Evolutionary conservation across 2,797 vertebrate species (phyloP), one percentile per base, ranked within the genome.

Genomic region (Urosaurus nigricauda): DNA sequence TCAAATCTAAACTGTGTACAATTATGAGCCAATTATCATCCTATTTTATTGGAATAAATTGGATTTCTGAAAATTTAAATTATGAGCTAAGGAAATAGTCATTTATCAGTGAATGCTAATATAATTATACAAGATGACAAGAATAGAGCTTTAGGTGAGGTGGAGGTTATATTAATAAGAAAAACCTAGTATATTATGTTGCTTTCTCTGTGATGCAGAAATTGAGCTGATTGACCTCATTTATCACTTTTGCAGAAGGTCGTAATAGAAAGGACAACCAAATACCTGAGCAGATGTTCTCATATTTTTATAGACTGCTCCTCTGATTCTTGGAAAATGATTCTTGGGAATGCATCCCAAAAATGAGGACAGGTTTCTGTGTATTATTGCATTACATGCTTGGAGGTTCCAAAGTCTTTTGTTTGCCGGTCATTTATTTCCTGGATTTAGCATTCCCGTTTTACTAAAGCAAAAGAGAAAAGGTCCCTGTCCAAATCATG

Each of bases 51-150:
- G 51, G 47, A 78, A 37, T 87, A 88, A 88, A 82, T 70, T 81
- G 29, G 32, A 78, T 53, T 90, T 35, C 17, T 29, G 21, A 77
- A 9, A 79, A 65, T 73, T 32, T 81, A 84, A 84, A 83, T 83
- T 35, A 43, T 75, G 89, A 60, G 11, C 0, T 68, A 83, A 87
- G 75, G 68, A 0, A 0, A 2, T 37, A 80, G 37, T 79, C 12
- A 37, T 91, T 92, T 88, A 4, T 90, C 83, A 2, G 21, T 43
- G n/a, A 14, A 35, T 84, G 89, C 37, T 37, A 87, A 68, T 88
- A 79, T 77, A 70, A n/a, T 90, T 88, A 58, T 77, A 56, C 26
- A 32, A 51, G 43, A 75, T 29, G 60, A 77, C 29, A 35, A 19
- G 70, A 60, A 26, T 70, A 70, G 0, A 9, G 35, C 11, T 37